Percentiles rank a stretch among this genome's conserved stretches.
phyloP scores from a whole-genome alignment of 2,888 invertebrate genomes.

The Poecilobothrus nobilitatus region DNA sequence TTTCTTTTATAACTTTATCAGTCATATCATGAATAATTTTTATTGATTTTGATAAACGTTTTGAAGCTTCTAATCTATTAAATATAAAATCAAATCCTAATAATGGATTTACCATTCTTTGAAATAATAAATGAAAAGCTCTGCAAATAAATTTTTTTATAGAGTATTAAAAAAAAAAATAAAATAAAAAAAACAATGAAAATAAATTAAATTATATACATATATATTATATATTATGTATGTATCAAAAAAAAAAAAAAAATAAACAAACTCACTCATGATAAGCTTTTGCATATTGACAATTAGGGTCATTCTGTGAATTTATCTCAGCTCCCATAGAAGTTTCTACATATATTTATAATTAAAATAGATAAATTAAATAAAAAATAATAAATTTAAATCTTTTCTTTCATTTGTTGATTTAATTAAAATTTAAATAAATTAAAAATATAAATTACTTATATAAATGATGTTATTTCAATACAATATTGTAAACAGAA shows the following conservation, averaged over 20 bases:
- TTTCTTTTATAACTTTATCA: slow-evolving; percentile 31
- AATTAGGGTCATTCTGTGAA: slow-evolving; percentile 54
- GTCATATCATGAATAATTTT: slow-evolving; percentile 32
- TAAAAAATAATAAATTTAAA: not conserved
- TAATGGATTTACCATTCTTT: slow-evolving; percentile 39
- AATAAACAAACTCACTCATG: slow-evolving; percentile 51
- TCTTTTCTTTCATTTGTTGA: too few relatives aligned
- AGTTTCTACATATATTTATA: slow-evolving; percentile 52
- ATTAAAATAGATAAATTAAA: not conserved
- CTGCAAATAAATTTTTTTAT: slow-evolving; percentile 22
- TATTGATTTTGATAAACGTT: slow-evolving; percentile 27
- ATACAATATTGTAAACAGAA: too few relatives aligned
- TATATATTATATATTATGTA: too few relatives aligned
- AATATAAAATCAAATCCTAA: slow-evolving; percentile 34
- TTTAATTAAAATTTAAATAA: too few relatives aligned
- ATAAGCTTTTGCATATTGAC: slow-evolving; percentile 61
- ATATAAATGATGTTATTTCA: too few relatives aligned
- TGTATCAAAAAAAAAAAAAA: not conserved
- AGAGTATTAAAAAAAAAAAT: not conserved
- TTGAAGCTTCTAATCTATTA: slow-evolving; percentile 28
- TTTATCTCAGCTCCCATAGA: slow-evolving; percentile 69
- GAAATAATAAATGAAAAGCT: slow-evolving; percentile 33
- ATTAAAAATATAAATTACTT: too few relatives aligned
- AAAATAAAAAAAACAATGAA: not conserved
- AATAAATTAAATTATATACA: not conserved